phyloP scores from a whole-genome alignment of 2,888 invertebrate species.

The Torymus aiolomorphi region DNA sequence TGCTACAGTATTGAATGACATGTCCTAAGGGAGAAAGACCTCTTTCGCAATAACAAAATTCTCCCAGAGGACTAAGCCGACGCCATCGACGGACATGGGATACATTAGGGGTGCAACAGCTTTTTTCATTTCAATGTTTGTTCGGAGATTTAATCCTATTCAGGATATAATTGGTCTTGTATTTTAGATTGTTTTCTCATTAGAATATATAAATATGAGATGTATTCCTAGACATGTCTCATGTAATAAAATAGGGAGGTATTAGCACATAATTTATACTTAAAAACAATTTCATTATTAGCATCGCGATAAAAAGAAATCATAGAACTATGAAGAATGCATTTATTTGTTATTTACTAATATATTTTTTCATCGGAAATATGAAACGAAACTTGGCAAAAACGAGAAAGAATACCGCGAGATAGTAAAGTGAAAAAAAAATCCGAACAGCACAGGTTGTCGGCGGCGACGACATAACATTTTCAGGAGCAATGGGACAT shows the following conservation, averaged over 20 bases:
- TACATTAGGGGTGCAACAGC: not conserved
- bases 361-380: too few relatives aligned
- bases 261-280: too few relatives aligned
- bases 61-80: conserved; percentile 22
- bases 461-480: not conserved
- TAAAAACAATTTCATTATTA: too few relatives aligned
- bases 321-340: too few relatives aligned
- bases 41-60: conserved; percentile 30
- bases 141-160: conserved; percentile 17
- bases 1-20: conserved; percentile 10
- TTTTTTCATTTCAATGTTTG: conserved; percentile 21
- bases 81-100: conserved; percentile 4
- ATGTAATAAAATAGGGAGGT: too few relatives aligned
- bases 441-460: too few relatives aligned
- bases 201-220: not conserved
- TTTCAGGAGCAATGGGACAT: not conserved
- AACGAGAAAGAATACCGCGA: too few relatives aligned
- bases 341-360: too few relatives aligned
- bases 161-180: not conserved
- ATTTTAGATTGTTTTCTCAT: not conserved
- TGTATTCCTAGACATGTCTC: too few relatives aligned
- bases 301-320: too few relatives aligned
- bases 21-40: conserved; percentile 22
- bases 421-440: not conserved
- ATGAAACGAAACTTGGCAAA: too few relatives aligned